Evolutionary conservation across 2,888 invertebrate genomes (phyloP), one percentile per base, ranked within the genome.

Genomic region (Lysandra coridon): DNA sequence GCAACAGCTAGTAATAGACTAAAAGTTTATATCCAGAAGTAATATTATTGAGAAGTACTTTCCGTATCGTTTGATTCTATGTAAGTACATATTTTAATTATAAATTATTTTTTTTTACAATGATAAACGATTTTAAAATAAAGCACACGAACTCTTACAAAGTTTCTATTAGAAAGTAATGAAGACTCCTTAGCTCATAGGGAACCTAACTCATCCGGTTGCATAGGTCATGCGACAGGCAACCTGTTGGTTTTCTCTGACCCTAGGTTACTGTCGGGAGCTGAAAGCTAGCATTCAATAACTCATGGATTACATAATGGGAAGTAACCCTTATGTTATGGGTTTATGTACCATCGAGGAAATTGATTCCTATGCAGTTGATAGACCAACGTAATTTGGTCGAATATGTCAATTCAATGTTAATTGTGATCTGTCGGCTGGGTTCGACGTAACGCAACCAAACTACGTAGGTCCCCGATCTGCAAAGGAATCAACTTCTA

Each of bases 121-220:
- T 7, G 10, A 62, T 10, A 62, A 23, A n/a, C 1, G 7, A 23
- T 62, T 62, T 62, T 33, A 69, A 64, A 69, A 30, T 69, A 69
- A 12, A 30, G 30, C 12, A 5, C 69, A 17, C 14, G 14, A 69
- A 37, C 33, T 64, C 64, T 37, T 44, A 44, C 74, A 53, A 53
- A 53, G 53, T 76, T 76, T 76, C 76, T 76, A 76, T 76, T 76
- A 76, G 76, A 76, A 57, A 76, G 76, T n/a, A 76, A 76, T 76
- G 76, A 53, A 76, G 76, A 53, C 53, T 57, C 53, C 53, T 76
- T 33, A 49, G 49, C 75, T 53, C 33, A 76, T 76, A 76, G 76
- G 76, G 76, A 33, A 57, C 37, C 33, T 33, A 76, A 23, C 7
- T 57, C 53, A 76, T 76, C 76, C 76, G 76, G 76, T 76, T 76